phyloP scores from a whole-genome alignment of 30 jellyfish, hydroid and myxozoan species.

The Cassiopea andromeda region DNA sequence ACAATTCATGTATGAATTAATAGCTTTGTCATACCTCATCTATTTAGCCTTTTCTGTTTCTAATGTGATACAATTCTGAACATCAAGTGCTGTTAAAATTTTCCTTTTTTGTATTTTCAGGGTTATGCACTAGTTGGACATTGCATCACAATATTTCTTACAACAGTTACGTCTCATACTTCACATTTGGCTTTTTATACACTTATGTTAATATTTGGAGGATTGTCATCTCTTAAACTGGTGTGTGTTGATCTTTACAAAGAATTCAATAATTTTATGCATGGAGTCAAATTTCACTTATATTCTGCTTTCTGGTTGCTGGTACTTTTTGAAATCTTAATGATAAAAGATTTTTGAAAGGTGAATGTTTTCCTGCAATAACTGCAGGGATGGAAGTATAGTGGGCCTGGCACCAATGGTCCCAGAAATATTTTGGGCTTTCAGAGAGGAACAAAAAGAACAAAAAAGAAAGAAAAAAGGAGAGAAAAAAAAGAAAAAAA shows the following conservation, averaged over 20 bases:
- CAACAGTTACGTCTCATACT: conserved; percentile 73
- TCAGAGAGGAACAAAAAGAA: too few relatives aligned
- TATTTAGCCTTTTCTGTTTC: too few relatives aligned
- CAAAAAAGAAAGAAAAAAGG: too few relatives aligned
- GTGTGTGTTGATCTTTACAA: conserved; percentile 27
- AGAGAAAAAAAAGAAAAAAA: too few relatives aligned
- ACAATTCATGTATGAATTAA: too few relatives aligned
- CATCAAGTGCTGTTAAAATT: background rate
- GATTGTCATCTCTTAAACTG: conserved; percentile 86
- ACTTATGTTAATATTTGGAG: conserved; percentile 79
- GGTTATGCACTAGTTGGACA: conserved; percentile 95
- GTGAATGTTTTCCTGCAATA: too few relatives aligned
- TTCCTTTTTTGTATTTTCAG: conserved; percentile 22
- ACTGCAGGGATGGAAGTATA: background rate
- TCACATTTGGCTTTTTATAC: conserved; percentile 81
- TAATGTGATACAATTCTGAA: too few relatives aligned
- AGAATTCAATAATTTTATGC: background rate
- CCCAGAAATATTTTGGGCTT: background rate
- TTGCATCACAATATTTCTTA: conserved; percentile 81
- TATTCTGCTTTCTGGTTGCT: background rate
- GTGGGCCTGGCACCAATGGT: background rate
- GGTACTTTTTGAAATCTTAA: too few relatives aligned
- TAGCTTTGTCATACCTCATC: too few relatives aligned
- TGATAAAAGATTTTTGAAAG: too few relatives aligned
- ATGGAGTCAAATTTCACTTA: background rate